phyloP scores from a whole-genome alignment of 2,797 vertebrate genomes.

The Malacoraja senta region DNA sequence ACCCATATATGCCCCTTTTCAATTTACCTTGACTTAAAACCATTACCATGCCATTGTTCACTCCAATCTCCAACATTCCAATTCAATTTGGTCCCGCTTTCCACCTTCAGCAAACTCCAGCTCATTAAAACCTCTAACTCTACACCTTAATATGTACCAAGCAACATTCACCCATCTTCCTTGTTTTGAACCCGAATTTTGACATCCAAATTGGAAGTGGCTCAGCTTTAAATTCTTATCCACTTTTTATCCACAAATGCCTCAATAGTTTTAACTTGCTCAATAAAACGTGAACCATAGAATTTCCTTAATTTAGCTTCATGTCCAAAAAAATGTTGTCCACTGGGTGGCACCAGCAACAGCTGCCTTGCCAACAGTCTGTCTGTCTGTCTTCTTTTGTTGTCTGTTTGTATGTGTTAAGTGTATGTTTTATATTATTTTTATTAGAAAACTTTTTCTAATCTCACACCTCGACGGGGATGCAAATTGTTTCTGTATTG shows the following conservation, averaged over 20 bases:
- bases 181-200: neutral
- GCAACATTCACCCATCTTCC: neutral
- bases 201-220: neutral
- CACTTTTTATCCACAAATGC: neutral
- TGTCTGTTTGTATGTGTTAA: too few relatives aligned
- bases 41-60: neutral
- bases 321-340: neutral
- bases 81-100: neutral
- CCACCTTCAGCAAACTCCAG: neutral
- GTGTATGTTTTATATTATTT: too few relatives aligned
- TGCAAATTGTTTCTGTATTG: too few relatives aligned
- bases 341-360: too few relatives aligned
- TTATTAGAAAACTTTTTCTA: too few relatives aligned
- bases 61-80: neutral
- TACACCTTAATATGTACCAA: neutral
- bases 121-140: neutral
- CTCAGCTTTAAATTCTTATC: neutral
- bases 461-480: too few relatives aligned
- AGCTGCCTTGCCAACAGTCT: too few relatives aligned
- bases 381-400: too few relatives aligned
- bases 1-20: neutral
- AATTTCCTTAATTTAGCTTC: neutral
- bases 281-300: neutral
- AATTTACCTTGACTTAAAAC: neutral
- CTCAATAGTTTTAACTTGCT: neutral